Base-by-base conservation (phyloP, 2,113 vertebrate genomes). In the Callipepla californica region DNA sequence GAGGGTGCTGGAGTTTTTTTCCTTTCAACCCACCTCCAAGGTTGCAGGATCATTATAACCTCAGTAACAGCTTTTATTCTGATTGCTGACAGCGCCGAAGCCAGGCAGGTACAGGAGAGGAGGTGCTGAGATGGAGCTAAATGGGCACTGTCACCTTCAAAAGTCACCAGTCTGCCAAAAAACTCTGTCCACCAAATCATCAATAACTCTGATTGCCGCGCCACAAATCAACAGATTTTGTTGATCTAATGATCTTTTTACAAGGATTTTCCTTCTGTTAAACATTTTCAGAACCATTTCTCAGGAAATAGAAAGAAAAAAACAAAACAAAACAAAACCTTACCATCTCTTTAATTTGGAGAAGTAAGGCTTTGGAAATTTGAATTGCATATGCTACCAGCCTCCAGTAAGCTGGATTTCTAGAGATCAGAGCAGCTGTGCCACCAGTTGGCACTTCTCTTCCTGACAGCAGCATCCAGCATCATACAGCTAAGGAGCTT, bases 1-100 rank as follows among this genome's bases (percentile, higher is more conserved):
- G 94, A 95, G 95, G 95, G 93, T 96, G 95, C 94, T 96, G 96
- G 95, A 95, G 94, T 90, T 96, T 96, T 94, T 96, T 96, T 93
- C 85, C 95, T 94, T 85, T 94, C 87, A 57, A 1, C 14, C 72
- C 51, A 94, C 85, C 90, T 94, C 93, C 65, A 94, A 80, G 95
- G 85, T 80, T 95, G 80, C 1, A 1, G 76, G 66, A 94, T 89
- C 82, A 30, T 91, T 88, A 40, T 13, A 40, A 83, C 36, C 47
- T 77, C 40, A 80, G 94, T 90, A 82, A 87, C 63, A 91, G 91
- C 95, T 96, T 90, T 92, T 48, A 85, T 53, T 80, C 51, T 93
- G 82, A 92, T 91, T 96, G 85, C 93, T 93, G 94, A 94, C 19
- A 67, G 80, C 40, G 77, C 44, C 83, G 62, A 94, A 90, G 61